Base-by-base conservation (phyloP, 1,140 invertebrate species). In the Heliothis virescens region DNA sequence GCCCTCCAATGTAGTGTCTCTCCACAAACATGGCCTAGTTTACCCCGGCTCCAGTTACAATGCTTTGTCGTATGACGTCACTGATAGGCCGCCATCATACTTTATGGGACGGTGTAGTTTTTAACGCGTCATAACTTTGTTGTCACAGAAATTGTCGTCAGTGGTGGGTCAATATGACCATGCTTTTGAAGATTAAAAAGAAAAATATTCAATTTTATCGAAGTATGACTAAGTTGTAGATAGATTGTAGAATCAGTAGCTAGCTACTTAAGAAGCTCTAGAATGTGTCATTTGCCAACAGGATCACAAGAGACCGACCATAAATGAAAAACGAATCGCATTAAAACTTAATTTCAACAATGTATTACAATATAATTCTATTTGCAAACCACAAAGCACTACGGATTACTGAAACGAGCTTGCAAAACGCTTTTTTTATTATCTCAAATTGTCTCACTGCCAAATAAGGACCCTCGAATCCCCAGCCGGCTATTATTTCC, bases 1-100 rank as follows among this genome's bases (percentile, higher is more conserved):
- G 9, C 52, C 57, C 69, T 72, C 29, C 7, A 55, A 11, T 52
- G 52, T 9, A 72, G 69, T 72, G 15, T n/a, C n/a, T n/a, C 29
- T 55, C 13, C 69, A 72, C 69, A 72, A 72, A 72, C 69, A 72
- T 57, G 69, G 69, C 69, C 69, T 72, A 72, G 26, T 72, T 72
- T 10, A 15, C 29, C 13, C 21, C 69, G 65, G 21, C 21, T 72
- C 69, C 52, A 10, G 69, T 72, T 72, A 55, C 69, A 9, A 3
- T 21, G 26, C 69, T 57, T 72, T 57, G 26, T 72, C 10, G 50
- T n/a, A n/a, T 55, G 69, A 72, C 69, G 69, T 72, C 69, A 53
- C 21, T 12, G 50, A 72, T 55, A 72, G 52, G 26, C 69, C n/a
- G 3, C 2, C 60, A 29, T 53, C 2, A 10, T 62, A 13, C n/a